These are phyloP conservation scores for Alexandromys fortis DNA, from an alignment of 2,113 vertebrate species.

Conservation along the genomic window DNA sequence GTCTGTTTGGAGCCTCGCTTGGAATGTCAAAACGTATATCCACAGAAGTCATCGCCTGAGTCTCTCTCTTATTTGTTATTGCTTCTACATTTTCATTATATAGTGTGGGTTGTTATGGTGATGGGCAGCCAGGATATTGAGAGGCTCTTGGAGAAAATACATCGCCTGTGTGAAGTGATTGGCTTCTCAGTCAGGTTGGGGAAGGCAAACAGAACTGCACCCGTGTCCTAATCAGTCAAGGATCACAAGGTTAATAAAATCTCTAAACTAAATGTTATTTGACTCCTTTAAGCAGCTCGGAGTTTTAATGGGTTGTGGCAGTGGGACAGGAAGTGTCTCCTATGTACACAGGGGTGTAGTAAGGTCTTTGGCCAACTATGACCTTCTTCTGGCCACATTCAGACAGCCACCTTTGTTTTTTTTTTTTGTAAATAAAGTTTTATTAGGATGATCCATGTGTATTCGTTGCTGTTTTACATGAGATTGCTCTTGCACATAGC, in stretches of 20 bases:
- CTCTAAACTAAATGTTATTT: constrained; percentile 10
- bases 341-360: background rate
- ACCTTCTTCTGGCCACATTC: background rate
- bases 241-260: constrained; percentile 23
- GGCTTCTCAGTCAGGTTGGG: constrained; percentile 46
- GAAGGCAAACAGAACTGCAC: background rate
- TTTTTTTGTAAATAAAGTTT: background rate
- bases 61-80: constrained; percentile 32
- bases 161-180: constrained; percentile 50
- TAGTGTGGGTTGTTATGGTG: constrained; percentile 62
- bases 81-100: constrained; percentile 55
- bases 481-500: background rate
- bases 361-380: background rate
- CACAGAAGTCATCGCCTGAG: constrained; percentile 6
- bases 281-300: background rate
- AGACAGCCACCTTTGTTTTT: background rate
- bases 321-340: background rate
- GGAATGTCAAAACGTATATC: constrained; percentile 62
- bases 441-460: background rate
- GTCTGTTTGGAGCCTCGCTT: constrained; percentile 19
- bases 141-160: constrained; percentile 42
- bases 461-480: background rate
- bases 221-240: background rate
- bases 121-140: constrained; percentile 54
- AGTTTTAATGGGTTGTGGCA: background rate